A percentile compares a stretch with the other conserved stretches of the same genome.
Conservation (phyloP, 92 coral and sea anemone species). For the Phenganax stokvisi region DNA sequence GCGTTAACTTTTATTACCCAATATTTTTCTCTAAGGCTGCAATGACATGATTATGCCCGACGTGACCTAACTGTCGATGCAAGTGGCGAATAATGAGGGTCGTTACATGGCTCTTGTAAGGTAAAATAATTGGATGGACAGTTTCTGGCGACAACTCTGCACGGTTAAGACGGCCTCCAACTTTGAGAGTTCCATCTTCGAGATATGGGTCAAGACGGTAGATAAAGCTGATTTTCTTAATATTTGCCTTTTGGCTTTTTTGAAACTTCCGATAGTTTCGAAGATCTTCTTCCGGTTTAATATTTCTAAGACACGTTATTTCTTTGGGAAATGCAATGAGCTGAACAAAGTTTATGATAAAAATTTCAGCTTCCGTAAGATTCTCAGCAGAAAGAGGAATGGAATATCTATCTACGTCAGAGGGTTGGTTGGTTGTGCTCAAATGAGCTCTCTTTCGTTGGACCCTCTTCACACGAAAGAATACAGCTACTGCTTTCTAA, state of each 20-base stretch:
- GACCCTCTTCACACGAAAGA: constrained; percentile 41
- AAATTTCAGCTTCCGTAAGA: constrained; percentile 50
- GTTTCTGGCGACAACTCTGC: constrained; percentile 55
- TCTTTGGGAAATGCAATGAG: constrained; percentile 48
- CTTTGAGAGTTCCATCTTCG: constrained; percentile 50
- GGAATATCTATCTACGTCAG: constrained; percentile 2
- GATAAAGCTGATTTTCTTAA: constrained; percentile 46
- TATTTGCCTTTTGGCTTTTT: constrained; percentile 32
- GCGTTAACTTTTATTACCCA: constrained; percentile 52
- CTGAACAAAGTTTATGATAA: constrained; percentile 50
- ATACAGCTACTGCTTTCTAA: constrained; percentile 51
- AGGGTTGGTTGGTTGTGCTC: constrained; percentile 19
- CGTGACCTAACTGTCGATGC: constrained; percentile 52
- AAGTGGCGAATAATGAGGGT: constrained; percentile 43
- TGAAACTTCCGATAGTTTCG: constrained; percentile 29
- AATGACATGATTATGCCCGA: constrained; percentile 58
- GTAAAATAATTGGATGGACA: constrained; percentile 53
- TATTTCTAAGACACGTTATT: constrained; percentile 29
- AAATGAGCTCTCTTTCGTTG: constrained; percentile 39
- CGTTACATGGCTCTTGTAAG: constrained; percentile 54
- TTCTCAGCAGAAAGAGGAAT: constrained; percentile 48
- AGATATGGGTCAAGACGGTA: constrained; percentile 55
- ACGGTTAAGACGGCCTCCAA: constrained; percentile 58
- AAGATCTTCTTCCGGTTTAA: constrained; percentile 37
- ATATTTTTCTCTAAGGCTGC: constrained; percentile 49